Conservation (phyloP, 2,888 invertebrate genomes). For the Thecophora atra region DNA sequence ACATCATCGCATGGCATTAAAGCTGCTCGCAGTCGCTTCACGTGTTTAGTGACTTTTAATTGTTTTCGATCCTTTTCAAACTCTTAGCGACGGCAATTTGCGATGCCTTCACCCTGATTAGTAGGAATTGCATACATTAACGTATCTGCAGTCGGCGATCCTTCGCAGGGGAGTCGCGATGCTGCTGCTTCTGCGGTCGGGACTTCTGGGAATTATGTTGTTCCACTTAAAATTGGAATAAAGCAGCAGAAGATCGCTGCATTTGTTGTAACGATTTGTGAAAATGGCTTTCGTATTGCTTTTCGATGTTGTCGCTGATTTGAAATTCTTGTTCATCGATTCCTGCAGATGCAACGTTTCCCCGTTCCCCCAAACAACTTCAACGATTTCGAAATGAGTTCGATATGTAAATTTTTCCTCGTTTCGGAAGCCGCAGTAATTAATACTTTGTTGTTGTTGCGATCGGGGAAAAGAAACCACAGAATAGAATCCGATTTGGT, state of each 20-base stretch:
- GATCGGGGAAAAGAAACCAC: constrained; percentile 38
- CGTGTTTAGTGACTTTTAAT: constrained; percentile 24
- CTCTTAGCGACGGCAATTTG: constrained; percentile 51
- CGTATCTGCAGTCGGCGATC: constrained; percentile 43
- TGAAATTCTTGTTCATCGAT: constrained; percentile 29
- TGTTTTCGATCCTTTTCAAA: constrained; percentile 12
- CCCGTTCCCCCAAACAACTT: neutral
- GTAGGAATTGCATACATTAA: constrained; percentile 48
- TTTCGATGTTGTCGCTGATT: constrained; percentile 48
- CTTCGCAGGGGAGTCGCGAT: constrained; percentile 35
- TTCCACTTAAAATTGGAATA: constrained; percentile 60
- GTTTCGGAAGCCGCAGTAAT: constrained; percentile 66
- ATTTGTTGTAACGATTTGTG: constrained; percentile 60
- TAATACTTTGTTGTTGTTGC: constrained; percentile 54
- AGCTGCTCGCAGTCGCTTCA: neutral
- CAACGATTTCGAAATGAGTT: constrained; percentile 33
- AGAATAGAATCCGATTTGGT: neutral
- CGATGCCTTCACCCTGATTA: constrained; percentile 58
- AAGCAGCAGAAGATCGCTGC: constrained; percentile 25
- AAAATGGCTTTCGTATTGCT: constrained; percentile 58
- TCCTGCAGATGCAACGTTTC: neutral
- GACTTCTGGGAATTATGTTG: constrained; percentile 65
- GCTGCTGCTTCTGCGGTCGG: constrained; percentile 34
- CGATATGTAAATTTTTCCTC: constrained; percentile 62
- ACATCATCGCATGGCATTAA: constrained; percentile 18